Evolutionary conservation across 1,140 invertebrate genomes (phyloP), one percentile per base, ranked within the genome.

Genomic region (Globodera ellingtonae): DNA sequence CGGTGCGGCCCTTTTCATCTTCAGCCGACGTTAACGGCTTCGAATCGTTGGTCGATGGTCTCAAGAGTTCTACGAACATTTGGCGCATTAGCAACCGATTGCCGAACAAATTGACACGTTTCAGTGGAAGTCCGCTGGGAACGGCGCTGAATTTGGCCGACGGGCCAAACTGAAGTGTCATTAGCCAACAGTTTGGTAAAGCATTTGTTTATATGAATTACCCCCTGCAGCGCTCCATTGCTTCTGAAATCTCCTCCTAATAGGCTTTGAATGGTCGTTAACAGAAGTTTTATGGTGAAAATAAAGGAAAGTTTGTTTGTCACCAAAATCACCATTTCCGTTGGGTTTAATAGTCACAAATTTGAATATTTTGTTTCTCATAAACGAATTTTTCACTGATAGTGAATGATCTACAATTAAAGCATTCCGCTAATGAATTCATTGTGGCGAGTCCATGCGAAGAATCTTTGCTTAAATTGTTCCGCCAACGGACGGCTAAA

Each of bases 51-150:
- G 18, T 62, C 35, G 56, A 52, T 13, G 75, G 73, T 56, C 78
- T 50, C 13, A 79, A 15, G 8, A 75, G 75, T 44, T 79, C 18
- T 10, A 79, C 59, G 67, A 79, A 79, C 46, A 79, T 65, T 79
- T 79, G 78, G 21, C 46, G 59, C 21, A 79, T 7, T 59, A 52
- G 74, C 59, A 79, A 24, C 47, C 13, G 56, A 35, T 62, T 72
- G 21, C 78, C 78, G 46, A 56, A 8, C n/a, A 79, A 52, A 65
- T 44, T 47, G 47, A 78, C 50, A 18, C 21, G 67, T 59, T 77
- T 78, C 15, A 47, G 8, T 6, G 77, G 77, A 9, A 78, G 44
- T 35, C 73, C 50, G 24, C n/a, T 78, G 47, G 77, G 75, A 4
- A 13, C n/a, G 10, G 1, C 50, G 75, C 77, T 78, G n/a, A 78